phyloP scores from a whole-genome alignment of 1,140 invertebrate genomes.

The Drosophila sulfurigaster region DNA sequence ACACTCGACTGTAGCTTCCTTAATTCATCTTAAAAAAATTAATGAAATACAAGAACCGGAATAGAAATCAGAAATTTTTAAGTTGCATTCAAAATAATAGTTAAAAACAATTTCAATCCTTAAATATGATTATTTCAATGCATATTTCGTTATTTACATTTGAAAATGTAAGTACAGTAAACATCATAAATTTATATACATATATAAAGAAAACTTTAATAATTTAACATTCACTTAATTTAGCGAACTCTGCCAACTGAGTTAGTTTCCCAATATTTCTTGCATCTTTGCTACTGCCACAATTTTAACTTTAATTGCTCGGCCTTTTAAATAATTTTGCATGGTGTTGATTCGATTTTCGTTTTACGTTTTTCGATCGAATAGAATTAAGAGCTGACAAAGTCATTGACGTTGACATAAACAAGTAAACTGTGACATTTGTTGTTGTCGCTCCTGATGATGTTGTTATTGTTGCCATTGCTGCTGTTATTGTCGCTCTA shows the following conservation, averaged over 20 bases:
- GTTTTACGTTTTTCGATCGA: background rate
- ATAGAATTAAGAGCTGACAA: conserved; percentile 57
- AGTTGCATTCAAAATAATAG: too few species aligned
- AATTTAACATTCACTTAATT: too few species aligned
- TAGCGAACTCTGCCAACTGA: background rate
- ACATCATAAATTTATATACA: too few species aligned
- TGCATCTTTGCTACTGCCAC: background rate
- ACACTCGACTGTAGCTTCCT: too few species aligned
- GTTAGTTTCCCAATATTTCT: background rate
- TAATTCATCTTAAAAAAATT: too few species aligned
- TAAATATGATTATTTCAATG: too few species aligned
- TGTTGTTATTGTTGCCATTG: conserved; percentile 25
- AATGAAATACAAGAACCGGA: too few species aligned
- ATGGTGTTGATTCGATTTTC: conserved; percentile 18
- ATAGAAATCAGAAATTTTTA: too few species aligned
- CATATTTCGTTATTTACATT: too few species aligned
- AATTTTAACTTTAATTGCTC: conserved; percentile 47
- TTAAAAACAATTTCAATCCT: too few species aligned
- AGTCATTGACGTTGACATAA: conserved; percentile 66
- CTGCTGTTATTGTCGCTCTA: conserved; percentile 13
- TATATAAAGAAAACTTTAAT: too few species aligned
- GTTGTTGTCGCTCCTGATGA: conserved; percentile 11
- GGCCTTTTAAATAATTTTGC: conserved; percentile 28
- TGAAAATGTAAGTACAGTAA: too few species aligned
- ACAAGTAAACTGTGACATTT: conserved; percentile 57